Conservation (phyloP, 2,113 vertebrate genomes). For the Leptosomus discolor region DNA sequence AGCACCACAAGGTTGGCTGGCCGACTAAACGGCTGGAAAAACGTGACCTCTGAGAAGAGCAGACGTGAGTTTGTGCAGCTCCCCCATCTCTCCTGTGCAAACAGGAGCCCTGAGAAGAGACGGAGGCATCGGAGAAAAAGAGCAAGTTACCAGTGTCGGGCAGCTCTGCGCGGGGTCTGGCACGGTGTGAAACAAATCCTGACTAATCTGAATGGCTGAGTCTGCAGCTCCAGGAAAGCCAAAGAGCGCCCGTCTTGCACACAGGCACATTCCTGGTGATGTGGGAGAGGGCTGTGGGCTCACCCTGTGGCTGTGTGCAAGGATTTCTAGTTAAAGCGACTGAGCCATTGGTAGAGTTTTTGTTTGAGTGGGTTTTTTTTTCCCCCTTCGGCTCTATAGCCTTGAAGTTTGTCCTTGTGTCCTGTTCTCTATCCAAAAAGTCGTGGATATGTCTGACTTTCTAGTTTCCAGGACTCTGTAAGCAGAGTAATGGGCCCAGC, state of each 20-base stretch:
- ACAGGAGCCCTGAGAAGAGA: background rate
- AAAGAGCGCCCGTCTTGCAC: background rate
- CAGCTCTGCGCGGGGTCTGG: background rate
- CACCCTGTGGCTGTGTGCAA: background rate
- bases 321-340: background rate
- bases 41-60: background rate
- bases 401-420: background rate
- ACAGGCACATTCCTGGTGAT: background rate
- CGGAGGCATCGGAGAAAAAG: background rate
- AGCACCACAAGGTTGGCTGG: background rate
- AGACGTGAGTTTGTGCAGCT: background rate
- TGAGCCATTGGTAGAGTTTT: background rate
- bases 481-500: background rate
- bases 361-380: background rate
- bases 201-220: background rate
- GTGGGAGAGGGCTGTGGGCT: background rate
- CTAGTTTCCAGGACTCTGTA: background rate
- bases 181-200: background rate
- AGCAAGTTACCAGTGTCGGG: background rate
- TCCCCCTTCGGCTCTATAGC: background rate
- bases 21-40: background rate
- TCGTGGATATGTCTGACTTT: background rate
- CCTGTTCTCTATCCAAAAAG: background rate
- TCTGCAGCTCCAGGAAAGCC: background rate
- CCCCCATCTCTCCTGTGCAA: accelerated